These are phyloP conservation scores for Clarias fuscus DNA, from an alignment of 2,797 vertebrate species.

Conservation along the genomic window DNA sequence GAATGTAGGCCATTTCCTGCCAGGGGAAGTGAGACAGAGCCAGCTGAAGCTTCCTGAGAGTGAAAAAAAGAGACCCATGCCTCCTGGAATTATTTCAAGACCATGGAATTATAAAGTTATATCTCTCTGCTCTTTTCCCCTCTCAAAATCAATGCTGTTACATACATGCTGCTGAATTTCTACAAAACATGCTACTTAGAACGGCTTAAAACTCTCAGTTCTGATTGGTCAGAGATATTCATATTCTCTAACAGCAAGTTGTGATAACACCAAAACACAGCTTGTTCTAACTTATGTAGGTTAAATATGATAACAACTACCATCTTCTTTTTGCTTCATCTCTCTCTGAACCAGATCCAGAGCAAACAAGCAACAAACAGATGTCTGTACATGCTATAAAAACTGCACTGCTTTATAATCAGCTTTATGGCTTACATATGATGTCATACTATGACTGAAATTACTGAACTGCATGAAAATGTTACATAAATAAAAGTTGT, in stretches of 20 bases:
- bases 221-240: not conserved
- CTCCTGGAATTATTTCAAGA: not conserved
- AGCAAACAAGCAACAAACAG: not conserved
- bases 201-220: not conserved
- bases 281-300: not conserved
- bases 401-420: slow-evolving; percentile 53
- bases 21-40: slow-evolving; percentile 49
- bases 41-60: slow-evolving; percentile 42
- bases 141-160: not conserved
- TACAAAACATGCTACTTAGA: not conserved
- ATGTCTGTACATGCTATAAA: slow-evolving; percentile 52
- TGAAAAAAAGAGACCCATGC: slow-evolving; percentile 37
- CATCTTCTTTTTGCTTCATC: not conserved
- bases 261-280: not conserved
- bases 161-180: not conserved
- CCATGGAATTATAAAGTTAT: not conserved
- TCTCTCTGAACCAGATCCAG: not conserved
- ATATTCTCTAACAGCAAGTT: not conserved
- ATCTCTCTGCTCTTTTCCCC: not conserved
- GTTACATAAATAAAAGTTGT: slow-evolving; percentile 28
- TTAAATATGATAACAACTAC: not conserved
- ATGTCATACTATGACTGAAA: not conserved
- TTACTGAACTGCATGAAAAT: slow-evolving; percentile 17
- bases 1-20: slow-evolving; percentile 59
- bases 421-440: slow-evolving; percentile 41